A percentile compares a stretch with the other conserved stretches of the same genome.
These are phyloP conservation scores for Dinomys branickii DNA, from an alignment of 2,113 vertebrate species.

Conservation along the genomic window DNA sequence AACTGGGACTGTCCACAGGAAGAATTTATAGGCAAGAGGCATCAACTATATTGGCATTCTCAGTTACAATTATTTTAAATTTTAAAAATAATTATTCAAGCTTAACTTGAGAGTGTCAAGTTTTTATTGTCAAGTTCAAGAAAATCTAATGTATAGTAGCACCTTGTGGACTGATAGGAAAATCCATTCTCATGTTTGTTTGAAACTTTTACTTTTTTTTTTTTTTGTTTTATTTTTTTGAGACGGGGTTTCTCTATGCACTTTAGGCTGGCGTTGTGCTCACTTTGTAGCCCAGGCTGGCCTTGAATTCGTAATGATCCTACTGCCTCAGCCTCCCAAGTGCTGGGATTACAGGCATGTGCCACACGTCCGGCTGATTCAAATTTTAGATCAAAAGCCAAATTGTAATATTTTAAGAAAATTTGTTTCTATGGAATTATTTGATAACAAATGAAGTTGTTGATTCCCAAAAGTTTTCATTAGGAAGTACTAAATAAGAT, in stretches of 20 bases:
- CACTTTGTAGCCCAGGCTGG: too few relatives aligned
- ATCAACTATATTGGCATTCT: not conserved
- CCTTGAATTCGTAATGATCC: too few relatives aligned
- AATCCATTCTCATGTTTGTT: slow-evolving; percentile 10
- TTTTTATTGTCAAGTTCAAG: slow-evolving; percentile 12
- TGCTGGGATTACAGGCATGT: too few relatives aligned
- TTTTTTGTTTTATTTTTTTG: too few relatives aligned
- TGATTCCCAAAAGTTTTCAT: slow-evolving; percentile 24
- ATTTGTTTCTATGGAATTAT: not conserved
- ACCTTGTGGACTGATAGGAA: slow-evolving; percentile 7
- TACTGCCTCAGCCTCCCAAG: too few relatives aligned
- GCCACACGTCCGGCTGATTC: not conserved
- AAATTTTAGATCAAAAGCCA: slow-evolving; percentile 15
- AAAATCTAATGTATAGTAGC: not conserved
- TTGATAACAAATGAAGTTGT: not conserved
- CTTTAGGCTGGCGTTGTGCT: too few relatives aligned
- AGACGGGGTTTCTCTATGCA: too few relatives aligned
- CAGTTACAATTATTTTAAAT: not conserved
- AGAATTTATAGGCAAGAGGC: not conserved
- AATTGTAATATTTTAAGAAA: slow-evolving; percentile 31
- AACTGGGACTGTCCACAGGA: not conserved
- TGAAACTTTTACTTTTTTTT: not conserved
- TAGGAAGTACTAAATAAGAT: not conserved
- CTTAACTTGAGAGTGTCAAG: not conserved
- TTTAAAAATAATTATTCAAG: not conserved